Evolutionary conservation across 2,888 invertebrate species (phyloP).

Genomic region (Diadromus collaris): DNA sequence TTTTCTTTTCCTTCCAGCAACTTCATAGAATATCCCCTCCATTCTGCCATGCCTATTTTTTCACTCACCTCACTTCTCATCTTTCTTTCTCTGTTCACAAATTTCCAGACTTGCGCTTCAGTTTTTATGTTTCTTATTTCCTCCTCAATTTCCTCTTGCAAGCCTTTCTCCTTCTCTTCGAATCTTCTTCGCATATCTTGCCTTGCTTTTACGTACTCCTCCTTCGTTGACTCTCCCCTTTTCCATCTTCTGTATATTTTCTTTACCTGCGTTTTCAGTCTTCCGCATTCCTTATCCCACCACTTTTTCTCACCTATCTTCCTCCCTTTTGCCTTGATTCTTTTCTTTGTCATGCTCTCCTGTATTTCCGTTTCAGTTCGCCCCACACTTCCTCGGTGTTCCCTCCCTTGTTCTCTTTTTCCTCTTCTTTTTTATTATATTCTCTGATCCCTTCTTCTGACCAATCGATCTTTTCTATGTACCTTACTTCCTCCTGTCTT

Average conservation of each 20-base stretch:
- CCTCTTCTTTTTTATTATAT: conserved; percentile 5
- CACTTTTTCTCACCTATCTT: conserved; percentile 15
- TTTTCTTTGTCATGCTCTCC: conserved; percentile 7
- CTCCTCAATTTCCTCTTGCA: conserved; percentile 9
- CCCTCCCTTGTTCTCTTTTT: not conserved
- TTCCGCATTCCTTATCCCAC: conserved; percentile 37
- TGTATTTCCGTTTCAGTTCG: not conserved
- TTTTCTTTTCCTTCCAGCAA: not conserved
- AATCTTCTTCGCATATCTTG: conserved; percentile 10
- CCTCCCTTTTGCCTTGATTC: not conserved
- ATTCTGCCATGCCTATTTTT: conserved; percentile 1
- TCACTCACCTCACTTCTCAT: conserved; percentile 7
- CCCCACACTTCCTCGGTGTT: not conserved
- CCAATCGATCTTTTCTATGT: conserved; percentile 3
- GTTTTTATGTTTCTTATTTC: conserved; percentile 23
- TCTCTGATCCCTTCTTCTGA: not conserved
- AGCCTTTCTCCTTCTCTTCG: conserved; percentile 31
- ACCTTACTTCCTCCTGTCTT: not conserved
- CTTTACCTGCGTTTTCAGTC: conserved; percentile 21
- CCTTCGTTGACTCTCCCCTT: not conserved
- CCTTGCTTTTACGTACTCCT: conserved; percentile 31
- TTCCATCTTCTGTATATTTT: conserved; percentile 4
- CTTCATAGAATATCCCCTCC: conserved; percentile 25
- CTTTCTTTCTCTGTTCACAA: conserved; percentile 34
- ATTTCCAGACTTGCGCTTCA: conserved; percentile 35